Percentiles rank a stretch among this genome's conserved stretches.
phyloP scores from a whole-genome alignment of 2,888 invertebrate species.

The Lagria hirta region DNA sequence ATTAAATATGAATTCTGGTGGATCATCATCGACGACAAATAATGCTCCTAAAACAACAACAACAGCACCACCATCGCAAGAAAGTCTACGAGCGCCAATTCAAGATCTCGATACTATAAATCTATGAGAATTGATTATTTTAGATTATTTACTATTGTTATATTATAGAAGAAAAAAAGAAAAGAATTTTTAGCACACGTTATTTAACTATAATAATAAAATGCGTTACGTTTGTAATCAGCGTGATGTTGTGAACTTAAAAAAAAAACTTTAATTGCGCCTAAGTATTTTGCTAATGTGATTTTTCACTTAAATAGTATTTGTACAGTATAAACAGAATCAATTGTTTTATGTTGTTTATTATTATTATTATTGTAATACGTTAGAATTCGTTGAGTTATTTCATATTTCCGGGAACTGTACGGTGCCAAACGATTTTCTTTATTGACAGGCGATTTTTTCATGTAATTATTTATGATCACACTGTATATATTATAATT shows the following conservation, averaged over 20 bases:
- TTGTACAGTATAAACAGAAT: slow-evolving; percentile 45
- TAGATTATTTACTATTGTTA: slow-evolving; percentile 24
- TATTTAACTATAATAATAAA: slow-evolving; percentile 28
- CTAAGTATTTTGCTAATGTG: slow-evolving; percentile 48
- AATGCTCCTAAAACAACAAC: slow-evolving; percentile 32
- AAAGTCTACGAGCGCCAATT: slow-evolving; percentile 62
- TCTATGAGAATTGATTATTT: slow-evolving; percentile 53
- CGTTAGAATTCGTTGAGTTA: slow-evolving; percentile 3
- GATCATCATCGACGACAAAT: slow-evolving; percentile 14
- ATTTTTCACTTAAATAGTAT: slow-evolving; percentile 47
- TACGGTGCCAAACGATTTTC: slow-evolving; percentile 18
- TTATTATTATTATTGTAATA: slow-evolving; percentile 45
- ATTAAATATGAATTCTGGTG: slow-evolving; percentile 49
- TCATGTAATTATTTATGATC: no score
- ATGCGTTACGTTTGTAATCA: slow-evolving; percentile 13
- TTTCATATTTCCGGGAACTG: background rate
- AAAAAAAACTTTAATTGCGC: no score
- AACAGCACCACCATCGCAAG: slow-evolving; percentile 40
- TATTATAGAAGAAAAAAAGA: no score
- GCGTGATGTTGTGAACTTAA: slow-evolving; percentile 23
- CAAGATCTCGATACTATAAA: slow-evolving; percentile 75
- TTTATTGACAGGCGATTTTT: background rate
- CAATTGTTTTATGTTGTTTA: slow-evolving; percentile 50
- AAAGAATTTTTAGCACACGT: slow-evolving; percentile 36
- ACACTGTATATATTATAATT: background rate